phyloP scores from a whole-genome alignment of 1,140 invertebrate genomes.

The Hermetia illucens region DNA sequence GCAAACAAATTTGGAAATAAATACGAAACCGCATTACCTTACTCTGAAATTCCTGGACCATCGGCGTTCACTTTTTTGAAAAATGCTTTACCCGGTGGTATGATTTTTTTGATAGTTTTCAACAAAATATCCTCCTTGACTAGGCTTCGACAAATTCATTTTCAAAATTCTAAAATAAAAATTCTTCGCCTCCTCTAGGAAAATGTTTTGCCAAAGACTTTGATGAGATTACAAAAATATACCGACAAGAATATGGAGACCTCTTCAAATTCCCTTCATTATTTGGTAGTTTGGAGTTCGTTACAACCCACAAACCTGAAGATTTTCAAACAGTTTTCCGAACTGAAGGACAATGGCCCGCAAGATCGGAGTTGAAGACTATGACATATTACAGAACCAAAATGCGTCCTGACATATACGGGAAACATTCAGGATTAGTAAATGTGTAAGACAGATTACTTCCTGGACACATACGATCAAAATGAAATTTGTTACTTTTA shows the following conservation, averaged over 20 bases:
- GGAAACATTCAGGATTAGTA: constrained; percentile 5
- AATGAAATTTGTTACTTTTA: neutral
- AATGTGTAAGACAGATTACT: constrained; percentile 11
- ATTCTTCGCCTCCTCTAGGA: constrained; percentile 2
- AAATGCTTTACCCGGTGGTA: constrained; percentile 7
- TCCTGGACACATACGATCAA: no score
- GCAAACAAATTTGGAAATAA: constrained; percentile 1
- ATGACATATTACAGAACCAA: constrained; percentile 9
- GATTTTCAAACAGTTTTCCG: constrained; percentile 10
- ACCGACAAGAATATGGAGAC: constrained; percentile 6
- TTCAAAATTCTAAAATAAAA: no score
- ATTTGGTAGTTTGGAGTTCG: constrained; percentile 2
- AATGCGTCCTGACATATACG: constrained; percentile 7
- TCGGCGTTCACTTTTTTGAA: neutral
- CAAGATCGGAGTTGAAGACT: constrained; percentile 5
- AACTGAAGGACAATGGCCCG: constrained; percentile 6
- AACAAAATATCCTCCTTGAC: no score
- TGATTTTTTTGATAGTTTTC: no score
- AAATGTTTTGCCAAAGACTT: neutral
- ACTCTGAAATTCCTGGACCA: constrained; percentile 5
- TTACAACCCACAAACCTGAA: constrained; percentile 7
- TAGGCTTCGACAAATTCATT: no score
- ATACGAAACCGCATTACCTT: constrained; percentile 6
- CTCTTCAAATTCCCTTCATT: constrained; percentile 3
- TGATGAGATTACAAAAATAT: no score